Evolutionary conservation across 23 tunicate species (phyloP).

Genomic region (Trididemnum clinides): DNA sequence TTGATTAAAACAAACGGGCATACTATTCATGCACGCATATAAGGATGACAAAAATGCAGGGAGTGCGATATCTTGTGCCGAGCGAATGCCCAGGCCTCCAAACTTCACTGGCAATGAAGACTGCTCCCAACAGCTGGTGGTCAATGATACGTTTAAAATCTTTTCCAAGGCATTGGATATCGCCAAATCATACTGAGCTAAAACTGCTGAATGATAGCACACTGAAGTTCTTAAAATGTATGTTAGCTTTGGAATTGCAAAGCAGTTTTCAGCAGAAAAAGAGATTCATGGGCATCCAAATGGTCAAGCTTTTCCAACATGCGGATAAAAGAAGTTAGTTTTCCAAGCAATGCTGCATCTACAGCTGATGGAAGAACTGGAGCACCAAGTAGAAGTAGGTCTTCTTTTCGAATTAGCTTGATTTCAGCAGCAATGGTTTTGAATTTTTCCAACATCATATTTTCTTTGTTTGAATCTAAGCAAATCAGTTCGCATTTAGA

Average conservation of each 20-base stretch:
- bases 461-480: not conserved
- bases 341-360: not conserved
- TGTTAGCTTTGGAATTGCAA: constrained; percentile 3
- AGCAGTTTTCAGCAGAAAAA: not conserved
- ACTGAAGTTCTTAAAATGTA: not conserved
- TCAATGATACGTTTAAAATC: too few relatives aligned
- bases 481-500: not conserved
- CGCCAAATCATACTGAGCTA: not conserved
- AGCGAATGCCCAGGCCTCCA: too few relatives aligned
- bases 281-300: not conserved
- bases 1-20: too few relatives aligned
- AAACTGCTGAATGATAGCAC: not conserved
- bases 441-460: not conserved
- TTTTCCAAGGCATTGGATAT: not conserved
- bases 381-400: not conserved
- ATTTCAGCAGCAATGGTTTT: not conserved
- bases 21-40: too few relatives aligned
- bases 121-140: too few relatives aligned
- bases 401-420: not conserved
- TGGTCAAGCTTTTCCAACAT: not conserved
- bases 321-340: not conserved
- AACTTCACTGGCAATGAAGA: too few relatives aligned
- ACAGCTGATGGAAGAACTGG: constrained; percentile 7
- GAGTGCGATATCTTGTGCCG: too few relatives aligned
- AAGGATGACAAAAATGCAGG: too few relatives aligned